These are phyloP conservation scores for Hassar affinis DNA, from an alignment of 2,113 vertebrate genomes.

Conservation along the genomic window DNA sequence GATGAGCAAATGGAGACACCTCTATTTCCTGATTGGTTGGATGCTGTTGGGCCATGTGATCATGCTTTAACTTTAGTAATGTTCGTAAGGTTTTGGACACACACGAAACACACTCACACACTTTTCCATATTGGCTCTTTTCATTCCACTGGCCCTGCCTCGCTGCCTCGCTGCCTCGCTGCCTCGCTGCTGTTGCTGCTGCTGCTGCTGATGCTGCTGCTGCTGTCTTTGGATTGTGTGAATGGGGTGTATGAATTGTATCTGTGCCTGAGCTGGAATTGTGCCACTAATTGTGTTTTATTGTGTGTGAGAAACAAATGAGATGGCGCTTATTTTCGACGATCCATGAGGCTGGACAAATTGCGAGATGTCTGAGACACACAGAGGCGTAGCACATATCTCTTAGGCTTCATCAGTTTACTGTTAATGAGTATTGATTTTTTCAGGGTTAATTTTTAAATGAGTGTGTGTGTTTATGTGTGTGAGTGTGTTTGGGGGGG, in stretches of 20 bases:
- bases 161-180: background rate
- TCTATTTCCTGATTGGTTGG: background rate
- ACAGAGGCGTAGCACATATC: background rate
- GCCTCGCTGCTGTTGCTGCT: background rate
- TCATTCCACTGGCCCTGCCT: background rate
- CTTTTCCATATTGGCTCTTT: background rate
- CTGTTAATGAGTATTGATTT: background rate
- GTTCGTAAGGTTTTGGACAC: background rate
- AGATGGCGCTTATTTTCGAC: background rate
- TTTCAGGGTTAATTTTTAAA: background rate
- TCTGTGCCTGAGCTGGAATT: conserved; percentile 4
- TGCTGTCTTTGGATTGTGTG: background rate
- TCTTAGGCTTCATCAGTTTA: conserved; percentile 7
- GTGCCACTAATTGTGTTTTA: background rate
- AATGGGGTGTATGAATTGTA: background rate
- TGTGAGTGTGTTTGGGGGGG: background rate
- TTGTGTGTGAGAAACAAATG: background rate
- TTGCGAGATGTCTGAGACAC: background rate
- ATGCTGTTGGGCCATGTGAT: background rate
- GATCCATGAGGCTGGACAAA: background rate
- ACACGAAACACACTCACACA: background rate
- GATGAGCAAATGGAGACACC: background rate
- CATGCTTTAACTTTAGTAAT: no score
- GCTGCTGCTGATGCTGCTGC: conserved; percentile 1
- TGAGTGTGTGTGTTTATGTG: background rate